These are phyloP conservation scores for Pandemis corylana DNA, from an alignment of 2,888 invertebrate genomes.

Conservation along the genomic window DNA sequence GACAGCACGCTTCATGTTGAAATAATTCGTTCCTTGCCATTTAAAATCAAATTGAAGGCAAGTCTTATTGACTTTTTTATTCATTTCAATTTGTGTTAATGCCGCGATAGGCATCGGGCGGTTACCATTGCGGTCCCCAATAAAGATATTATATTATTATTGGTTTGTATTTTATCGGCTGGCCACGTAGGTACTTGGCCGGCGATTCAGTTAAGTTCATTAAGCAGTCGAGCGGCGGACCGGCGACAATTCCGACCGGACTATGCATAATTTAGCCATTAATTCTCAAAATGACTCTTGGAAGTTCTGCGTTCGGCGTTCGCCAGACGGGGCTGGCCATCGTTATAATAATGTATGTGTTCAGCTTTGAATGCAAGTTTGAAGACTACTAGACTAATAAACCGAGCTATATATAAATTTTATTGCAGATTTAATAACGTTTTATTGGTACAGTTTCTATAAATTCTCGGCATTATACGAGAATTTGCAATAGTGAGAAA, in stretches of 20 bases:
- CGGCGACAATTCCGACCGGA: slow-evolving; percentile 76
- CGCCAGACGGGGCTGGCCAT: slow-evolving; percentile 73
- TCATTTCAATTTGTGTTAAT: slow-evolving; percentile 38
- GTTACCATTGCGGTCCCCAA: slow-evolving; percentile 44
- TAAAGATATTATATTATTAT: slow-evolving; percentile 61
- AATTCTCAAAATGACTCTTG: slow-evolving; percentile 80
- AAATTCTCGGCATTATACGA: slow-evolving; percentile 18
- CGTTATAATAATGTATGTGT: slow-evolving; percentile 65
- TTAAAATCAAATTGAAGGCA: slow-evolving; percentile 42
- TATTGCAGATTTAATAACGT: slow-evolving; percentile 46
- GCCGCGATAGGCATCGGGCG: slow-evolving; percentile 21
- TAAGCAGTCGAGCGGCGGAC: slow-evolving; percentile 71
- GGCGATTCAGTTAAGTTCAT: slow-evolving; percentile 68
- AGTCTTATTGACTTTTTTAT: slow-evolving; percentile 32
- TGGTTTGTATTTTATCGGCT: slow-evolving; percentile 63
- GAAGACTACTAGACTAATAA: slow-evolving; percentile 51
- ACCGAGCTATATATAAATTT: slow-evolving; percentile 45
- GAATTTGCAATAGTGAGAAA: slow-evolving; percentile 37
- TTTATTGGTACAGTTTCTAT: slow-evolving; percentile 34
- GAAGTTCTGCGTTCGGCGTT: slow-evolving; percentile 73
- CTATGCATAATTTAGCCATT: slow-evolving; percentile 82
- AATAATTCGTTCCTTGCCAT: slow-evolving; percentile 49
- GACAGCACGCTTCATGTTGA: slow-evolving; percentile 43
- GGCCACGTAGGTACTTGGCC: slow-evolving; percentile 59
- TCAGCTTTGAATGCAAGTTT: slow-evolving; percentile 65